These are phyloP conservation scores for Hipposideros armiger DNA, from an alignment of 2,113 vertebrate species.

Conservation along the genomic window DNA sequence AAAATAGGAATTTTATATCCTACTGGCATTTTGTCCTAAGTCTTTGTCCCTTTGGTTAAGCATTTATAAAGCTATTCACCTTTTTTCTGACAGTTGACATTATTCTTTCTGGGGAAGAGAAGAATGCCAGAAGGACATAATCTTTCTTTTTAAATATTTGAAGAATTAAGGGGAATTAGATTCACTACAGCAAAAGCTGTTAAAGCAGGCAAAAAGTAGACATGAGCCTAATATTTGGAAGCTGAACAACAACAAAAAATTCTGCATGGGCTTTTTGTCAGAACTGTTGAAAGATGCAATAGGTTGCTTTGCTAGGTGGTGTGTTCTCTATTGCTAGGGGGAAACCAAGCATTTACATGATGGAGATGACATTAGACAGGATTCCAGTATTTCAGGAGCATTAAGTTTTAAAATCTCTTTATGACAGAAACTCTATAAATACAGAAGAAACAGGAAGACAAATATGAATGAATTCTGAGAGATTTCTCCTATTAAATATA, in stretches of 20 bases:
- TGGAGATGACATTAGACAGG: not conserved
- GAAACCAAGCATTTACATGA: not conserved
- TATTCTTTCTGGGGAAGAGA: not conserved
- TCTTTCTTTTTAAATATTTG: slow-evolving; percentile 44
- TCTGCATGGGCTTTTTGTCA: not conserved
- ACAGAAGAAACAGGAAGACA: slow-evolving; percentile 8
- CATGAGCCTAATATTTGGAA: not conserved
- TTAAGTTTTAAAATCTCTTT: not conserved
- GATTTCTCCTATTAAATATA: slow-evolving; percentile 6
- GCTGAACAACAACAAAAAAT: not conserved
- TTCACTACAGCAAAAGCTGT: not conserved
- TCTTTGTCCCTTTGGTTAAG: not conserved
- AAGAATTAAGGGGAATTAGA: slow-evolving; percentile 50
- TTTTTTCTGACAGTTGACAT: slow-evolving; percentile 2
- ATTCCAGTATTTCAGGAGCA: slow-evolving; percentile 3
- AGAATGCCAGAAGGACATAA: not conserved
- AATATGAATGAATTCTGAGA: slow-evolving; percentile 51
- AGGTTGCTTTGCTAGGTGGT: not conserved
- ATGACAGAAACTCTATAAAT: slow-evolving; percentile 14
- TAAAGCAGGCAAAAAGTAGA: not conserved
- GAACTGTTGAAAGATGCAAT: not conserved
- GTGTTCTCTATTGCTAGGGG: not conserved
- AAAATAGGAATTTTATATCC: slow-evolving; percentile 59
- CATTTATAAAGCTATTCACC: slow-evolving; percentile 21
- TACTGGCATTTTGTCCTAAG: not conserved